Base-by-base conservation (phyloP, 2,888 invertebrate genomes). In the Machimus atricapillus region DNA sequence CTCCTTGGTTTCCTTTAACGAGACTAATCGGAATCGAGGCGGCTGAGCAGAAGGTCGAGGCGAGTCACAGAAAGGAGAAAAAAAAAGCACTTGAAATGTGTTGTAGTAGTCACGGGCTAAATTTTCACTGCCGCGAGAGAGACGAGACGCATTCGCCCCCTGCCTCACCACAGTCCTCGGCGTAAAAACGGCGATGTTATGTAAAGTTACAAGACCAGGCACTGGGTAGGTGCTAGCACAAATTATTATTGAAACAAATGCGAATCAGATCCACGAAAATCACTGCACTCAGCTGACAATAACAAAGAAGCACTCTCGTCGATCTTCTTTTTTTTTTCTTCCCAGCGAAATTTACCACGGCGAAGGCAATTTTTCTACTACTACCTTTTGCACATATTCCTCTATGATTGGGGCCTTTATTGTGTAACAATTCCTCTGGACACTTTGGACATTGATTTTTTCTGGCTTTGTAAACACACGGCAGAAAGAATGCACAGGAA, bases 301-400 rank as follows among this genome's bases (percentile, higher is more conserved):
- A 19, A 66, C 66, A 66, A 66, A 66, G 66, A 40, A 66, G 66
- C 66, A 66, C 66, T 66, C 66, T 23, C 34, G 31, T 46, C 43
- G 43, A 14, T 46, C 31, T 46, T 27, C 16, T 3, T 19, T 79
- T 52, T 79, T 46, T 79, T 46, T 52, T 14, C 8, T 19, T 27
- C 46, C 37, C 23, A 40, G 66, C 23, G 66, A 66, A 66, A 66
- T 66, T 19, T 66, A 66, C 27, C 27, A 66, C 23, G 40, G 76
- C 34, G 76, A n/a, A 76, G 37, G 34, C 52, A 31, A 56, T 74
- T 74, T 16, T 46, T 85, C 23, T 37, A 77, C 37, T 77, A 86
- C 76, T 86, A 86, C 76, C 86, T 86, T 77, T 86, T 86, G 86
- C 86, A 86, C 86, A 86, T 83, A 83, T 83, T 81, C 46, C 73